Conservation (phyloP, 2,888 invertebrate genomes). For the Pedicia rivosa region DNA sequence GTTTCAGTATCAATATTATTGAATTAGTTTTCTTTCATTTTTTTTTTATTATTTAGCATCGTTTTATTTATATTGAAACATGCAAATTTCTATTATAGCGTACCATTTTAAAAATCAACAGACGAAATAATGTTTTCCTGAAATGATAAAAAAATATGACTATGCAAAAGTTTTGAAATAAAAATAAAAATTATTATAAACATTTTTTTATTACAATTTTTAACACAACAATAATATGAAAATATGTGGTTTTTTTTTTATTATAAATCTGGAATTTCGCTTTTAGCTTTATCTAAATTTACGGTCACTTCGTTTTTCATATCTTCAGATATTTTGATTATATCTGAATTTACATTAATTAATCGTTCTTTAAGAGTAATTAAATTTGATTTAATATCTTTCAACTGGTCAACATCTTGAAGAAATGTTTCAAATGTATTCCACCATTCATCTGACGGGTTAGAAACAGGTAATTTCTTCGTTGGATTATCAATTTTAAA, state of each 20-base stretch:
- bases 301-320: not conserved
- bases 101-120: too few relatives aligned
- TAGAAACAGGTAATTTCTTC: not conserved
- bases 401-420: constrained; percentile 20
- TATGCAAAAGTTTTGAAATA: too few relatives aligned
- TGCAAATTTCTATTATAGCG: too few relatives aligned
- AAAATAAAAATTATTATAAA: not conserved
- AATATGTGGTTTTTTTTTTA: too few relatives aligned
- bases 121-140: too few relatives aligned
- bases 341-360: not conserved
- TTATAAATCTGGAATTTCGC: not conserved
- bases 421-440: constrained; percentile 24
- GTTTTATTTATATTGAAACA: too few relatives aligned
- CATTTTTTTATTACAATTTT: constrained; percentile 2
- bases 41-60: too few relatives aligned
- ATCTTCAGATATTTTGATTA: not conserved
- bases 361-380: not conserved
- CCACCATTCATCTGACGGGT: constrained; percentile 21
- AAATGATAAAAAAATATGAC: too few relatives aligned
- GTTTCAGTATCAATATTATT: too few relatives aligned
- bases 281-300: not conserved
- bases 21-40: too few relatives aligned
- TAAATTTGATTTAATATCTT: constrained; percentile 12
- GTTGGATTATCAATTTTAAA: constrained; percentile 18
- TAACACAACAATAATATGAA: too few relatives aligned